A percentile compares a stretch with the other conserved stretches of the same genome.
These are phyloP conservation scores for Poeciliopsis presidionis DNA, from an alignment of 2,797 vertebrate species.

Conservation along the genomic window DNA sequence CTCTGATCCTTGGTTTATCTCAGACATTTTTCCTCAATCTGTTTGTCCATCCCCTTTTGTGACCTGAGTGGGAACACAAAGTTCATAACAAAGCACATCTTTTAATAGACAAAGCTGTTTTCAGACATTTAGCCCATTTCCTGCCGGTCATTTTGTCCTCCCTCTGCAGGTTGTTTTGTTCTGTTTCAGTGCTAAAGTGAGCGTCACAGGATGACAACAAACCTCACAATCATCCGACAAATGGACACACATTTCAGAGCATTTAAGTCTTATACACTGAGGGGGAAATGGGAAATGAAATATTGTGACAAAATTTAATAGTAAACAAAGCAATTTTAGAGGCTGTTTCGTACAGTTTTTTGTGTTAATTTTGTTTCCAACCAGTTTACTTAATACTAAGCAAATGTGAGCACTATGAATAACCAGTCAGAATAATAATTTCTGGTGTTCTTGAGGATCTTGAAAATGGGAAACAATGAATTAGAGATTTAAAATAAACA, in stretches of 20 bases:
- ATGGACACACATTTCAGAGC: not conserved
- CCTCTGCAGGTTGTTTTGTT: conserved; percentile 1
- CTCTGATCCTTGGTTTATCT: not conserved
- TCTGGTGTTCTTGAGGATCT: not conserved
- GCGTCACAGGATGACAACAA: not conserved
- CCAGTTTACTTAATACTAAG: not conserved
- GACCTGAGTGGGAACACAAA: conserved; percentile 14
- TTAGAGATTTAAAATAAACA: not conserved
- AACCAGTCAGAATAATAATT: not conserved
- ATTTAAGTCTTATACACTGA: not conserved
- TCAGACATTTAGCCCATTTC: conserved; percentile 2
- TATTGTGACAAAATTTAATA: not conserved
- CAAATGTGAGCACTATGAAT: not conserved
- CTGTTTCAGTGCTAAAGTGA: conserved; percentile 2
- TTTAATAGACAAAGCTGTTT: not conserved
- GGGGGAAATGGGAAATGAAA: conserved; percentile 3
- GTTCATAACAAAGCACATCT: conserved; percentile 3
- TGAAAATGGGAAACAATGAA: not conserved
- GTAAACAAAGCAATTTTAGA: not conserved
- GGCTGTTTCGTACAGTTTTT: not conserved
- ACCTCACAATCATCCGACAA: not conserved
- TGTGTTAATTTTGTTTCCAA: not conserved
- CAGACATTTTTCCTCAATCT: conserved; percentile 17
- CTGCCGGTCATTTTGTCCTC: conserved; percentile 5
- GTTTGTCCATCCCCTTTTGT: conserved; percentile 10